Percentiles rank a stretch among this genome's conserved stretches.
These are phyloP conservation scores for Oegoconia quadripuncta DNA, from an alignment of 2,888 invertebrate species.

Conservation along the genomic window DNA sequence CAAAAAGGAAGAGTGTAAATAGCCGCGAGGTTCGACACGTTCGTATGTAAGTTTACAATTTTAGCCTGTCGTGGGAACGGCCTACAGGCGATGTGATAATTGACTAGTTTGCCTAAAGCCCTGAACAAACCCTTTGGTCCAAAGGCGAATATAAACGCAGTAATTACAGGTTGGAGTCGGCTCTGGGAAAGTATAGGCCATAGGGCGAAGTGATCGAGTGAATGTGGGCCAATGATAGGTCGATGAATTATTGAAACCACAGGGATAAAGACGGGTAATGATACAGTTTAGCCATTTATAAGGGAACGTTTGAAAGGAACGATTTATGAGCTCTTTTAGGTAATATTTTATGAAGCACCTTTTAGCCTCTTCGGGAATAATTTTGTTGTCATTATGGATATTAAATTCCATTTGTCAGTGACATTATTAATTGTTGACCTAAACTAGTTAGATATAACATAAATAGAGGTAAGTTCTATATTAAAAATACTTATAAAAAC, in stretches of 20 bases:
- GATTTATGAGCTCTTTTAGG: constrained; percentile 2
- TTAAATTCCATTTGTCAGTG: no score
- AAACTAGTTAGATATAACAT: no score
- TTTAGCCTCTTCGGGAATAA: no score
- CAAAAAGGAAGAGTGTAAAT: constrained; percentile 48
- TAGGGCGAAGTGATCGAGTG: constrained; percentile 9
- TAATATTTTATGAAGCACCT: no score
- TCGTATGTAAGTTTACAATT: constrained; percentile 63
- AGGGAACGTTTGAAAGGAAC: constrained; percentile 9
- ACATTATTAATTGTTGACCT: no score
- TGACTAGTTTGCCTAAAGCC: constrained; percentile 67
- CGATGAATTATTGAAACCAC: constrained; percentile 54
- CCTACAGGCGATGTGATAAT: constrained; percentile 68
- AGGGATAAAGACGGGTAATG: constrained; percentile 47
- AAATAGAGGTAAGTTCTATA: no score
- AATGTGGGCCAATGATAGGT: constrained; percentile 33
- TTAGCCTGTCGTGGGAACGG: constrained; percentile 69
- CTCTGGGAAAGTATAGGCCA: constrained; percentile 43
- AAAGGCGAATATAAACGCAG: constrained; percentile 48
- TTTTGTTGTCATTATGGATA: no score
- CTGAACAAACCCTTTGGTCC: constrained; percentile 52
- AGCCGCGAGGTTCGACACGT: constrained; percentile 63
- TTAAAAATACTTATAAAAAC: no score
- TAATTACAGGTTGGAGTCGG: constrained; percentile 54
- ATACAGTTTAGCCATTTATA: constrained; percentile 33